Evolutionary conservation across 2,797 vertebrate species (phyloP).

Genomic region (Oreonectes daqikongensis): DNA sequence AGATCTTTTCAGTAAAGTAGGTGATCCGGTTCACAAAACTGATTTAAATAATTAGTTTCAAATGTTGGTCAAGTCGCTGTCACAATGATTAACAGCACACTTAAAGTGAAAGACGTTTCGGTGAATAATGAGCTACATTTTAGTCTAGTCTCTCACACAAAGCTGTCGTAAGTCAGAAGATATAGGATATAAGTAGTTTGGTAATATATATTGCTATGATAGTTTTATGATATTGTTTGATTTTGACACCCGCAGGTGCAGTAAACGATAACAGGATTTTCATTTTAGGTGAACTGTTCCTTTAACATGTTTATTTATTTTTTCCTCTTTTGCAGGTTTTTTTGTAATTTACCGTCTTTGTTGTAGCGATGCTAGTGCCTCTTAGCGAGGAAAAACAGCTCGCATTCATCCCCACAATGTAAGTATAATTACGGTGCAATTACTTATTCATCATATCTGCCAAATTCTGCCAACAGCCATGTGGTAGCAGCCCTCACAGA

Average conservation of each 20-base stretch:
- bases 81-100: background rate
- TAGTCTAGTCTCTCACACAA: no score
- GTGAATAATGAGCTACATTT: no score
- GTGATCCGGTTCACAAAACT: no score
- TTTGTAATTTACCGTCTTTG: background rate
- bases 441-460: slow-evolving; percentile 40
- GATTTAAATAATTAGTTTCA: background rate
- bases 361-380: background rate
- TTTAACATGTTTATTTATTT: background rate
- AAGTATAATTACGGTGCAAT: slow-evolving; percentile 29
- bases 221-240: background rate
- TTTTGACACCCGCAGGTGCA: background rate
- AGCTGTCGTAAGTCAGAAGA: no score
- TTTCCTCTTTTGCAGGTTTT: background rate
- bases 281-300: background rate
- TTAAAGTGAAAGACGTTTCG: background rate
- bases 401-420: slow-evolving; percentile 26
- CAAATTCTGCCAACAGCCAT: slow-evolving; percentile 43
- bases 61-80: background rate
- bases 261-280: background rate
- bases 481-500: slow-evolving; percentile 39
- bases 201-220: background rate
- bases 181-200: no score
- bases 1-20: no score
- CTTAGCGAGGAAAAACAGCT: slow-evolving; percentile 1